phyloP scores from a whole-genome alignment of 2,888 invertebrate species.

The Prenolepis imparis region DNA sequence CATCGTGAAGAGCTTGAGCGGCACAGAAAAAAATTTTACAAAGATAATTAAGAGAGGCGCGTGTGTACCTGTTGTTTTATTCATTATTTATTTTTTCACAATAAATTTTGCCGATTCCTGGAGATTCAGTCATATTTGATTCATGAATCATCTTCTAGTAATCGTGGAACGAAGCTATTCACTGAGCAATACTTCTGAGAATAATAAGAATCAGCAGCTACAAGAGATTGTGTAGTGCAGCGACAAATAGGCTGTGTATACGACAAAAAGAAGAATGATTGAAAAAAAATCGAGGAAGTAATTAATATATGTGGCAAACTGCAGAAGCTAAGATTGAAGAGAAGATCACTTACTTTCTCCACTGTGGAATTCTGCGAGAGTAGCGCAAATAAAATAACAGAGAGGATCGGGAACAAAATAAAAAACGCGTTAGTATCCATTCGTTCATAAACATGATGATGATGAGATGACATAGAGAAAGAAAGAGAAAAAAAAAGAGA shows the following conservation, averaged over 20 bases:
- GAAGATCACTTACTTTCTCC: conserved; percentile 95
- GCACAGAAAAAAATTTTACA: neutral
- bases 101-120: conserved; percentile 1
- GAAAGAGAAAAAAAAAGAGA: conserved; percentile 55
- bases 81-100: neutral
- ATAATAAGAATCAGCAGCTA: conserved; percentile 70
- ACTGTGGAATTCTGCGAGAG: conserved; percentile 94
- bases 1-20: neutral
- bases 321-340: conserved; percentile 82
- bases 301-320: conserved; percentile 68
- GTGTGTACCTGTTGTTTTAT: neutral
- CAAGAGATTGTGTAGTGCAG: conserved; percentile 69
- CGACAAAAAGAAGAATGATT: conserved; percentile 66
- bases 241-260: conserved; percentile 66
- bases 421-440: conserved; percentile 85
- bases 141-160: neutral
- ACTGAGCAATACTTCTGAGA: conserved; percentile 61
- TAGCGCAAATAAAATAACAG: conserved; percentile 86
- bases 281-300: conserved; percentile 69
- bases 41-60: neutral
- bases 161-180: conserved; percentile 52
- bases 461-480: conserved; percentile 73
- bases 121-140: neutral
- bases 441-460: conserved; percentile 77
- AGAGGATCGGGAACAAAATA: conserved; percentile 86